Conservation (phyloP, 2,797 vertebrate species). For the Decapterus maruadsi region DNA sequence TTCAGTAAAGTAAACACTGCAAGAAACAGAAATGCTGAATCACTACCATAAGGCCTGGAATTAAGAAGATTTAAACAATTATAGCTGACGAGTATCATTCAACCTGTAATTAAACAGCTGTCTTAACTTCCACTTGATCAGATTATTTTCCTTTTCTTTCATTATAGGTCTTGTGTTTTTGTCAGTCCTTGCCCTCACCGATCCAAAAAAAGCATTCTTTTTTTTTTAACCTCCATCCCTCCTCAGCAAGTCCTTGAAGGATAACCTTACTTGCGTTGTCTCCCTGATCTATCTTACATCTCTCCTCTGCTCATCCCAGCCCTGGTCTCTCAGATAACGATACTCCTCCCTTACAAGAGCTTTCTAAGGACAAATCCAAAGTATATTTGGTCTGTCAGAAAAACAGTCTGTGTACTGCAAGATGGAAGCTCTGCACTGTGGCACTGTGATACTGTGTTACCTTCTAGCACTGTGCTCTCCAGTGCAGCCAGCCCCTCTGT, state of each 20-base stretch:
- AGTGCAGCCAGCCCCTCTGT: constrained; percentile 20
- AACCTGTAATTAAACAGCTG: not conserved
- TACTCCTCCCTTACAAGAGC: constrained; percentile 18
- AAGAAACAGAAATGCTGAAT: no score
- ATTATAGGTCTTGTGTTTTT: constrained; percentile 1
- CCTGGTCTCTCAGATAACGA: constrained; percentile 19
- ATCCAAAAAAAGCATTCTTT: not conserved
- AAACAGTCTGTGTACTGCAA: constrained; percentile 36
- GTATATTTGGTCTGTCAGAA: constrained; percentile 27
- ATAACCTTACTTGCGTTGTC: constrained; percentile 38
- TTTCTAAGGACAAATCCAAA: constrained; percentile 51
- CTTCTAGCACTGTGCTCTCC: constrained; percentile 43
- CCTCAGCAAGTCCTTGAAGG: constrained; percentile 35
- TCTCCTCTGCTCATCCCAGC: constrained; percentile 21
- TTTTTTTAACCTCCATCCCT: not conserved
- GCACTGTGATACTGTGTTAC: constrained; percentile 49
- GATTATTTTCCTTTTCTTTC: not conserved
- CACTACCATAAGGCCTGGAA: no score
- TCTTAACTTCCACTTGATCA: not conserved
- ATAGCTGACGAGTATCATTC: not conserved
- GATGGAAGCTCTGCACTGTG: constrained; percentile 44
- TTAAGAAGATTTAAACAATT: not conserved
- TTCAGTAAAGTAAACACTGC: no score
- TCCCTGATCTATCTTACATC: constrained; percentile 16
- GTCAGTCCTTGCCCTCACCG: constrained; percentile 2